Evolutionary conservation across 2,113 vertebrate genomes (phyloP), one percentile per base, ranked within the genome.

Genomic region (Cichladusa arquata): DNA sequence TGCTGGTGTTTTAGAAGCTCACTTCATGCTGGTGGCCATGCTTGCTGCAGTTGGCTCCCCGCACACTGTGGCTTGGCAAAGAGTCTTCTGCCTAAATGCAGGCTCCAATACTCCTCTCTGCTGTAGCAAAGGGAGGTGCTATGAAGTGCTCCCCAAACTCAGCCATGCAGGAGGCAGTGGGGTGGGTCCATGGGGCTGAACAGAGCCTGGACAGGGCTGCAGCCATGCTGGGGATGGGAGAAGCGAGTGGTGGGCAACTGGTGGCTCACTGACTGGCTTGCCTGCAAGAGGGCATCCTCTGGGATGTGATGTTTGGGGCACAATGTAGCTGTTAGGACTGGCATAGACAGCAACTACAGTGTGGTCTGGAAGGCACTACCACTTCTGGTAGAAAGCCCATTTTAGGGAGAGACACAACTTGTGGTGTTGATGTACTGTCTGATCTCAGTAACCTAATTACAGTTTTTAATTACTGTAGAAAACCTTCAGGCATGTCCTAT

Each of bases 21-120:
- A 2, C 50, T 66, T 90, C 24, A 6, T 1, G 8, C 38, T 16
- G 20, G 7, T 58, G 60, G 24, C 70, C 6, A 0, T 14, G 18
- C 61, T 70, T 0, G 0, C 6, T 38, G 26, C 51, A 58, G n/a
- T 12, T 67, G 78, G 26, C 19, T 80, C 31, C 45, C 40, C 5
- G 1, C 2, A 0, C 10, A 5, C 29, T 1, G 0, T 8, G 19
- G 28, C 57, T 76, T 51, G 65, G 44, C 57, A 44, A 3, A 1
- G 8, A 44, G n/a, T 9, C 19, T 69, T 53, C 78, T 70, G 23
- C 65, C 16, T 24, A 33, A 62, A 45, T 5, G 15, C 28, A 44
- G 29, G 34, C 44, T 54, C 51, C 70, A 36, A 1, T 5, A 1
- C n/a, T 53, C 25, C 48, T 50, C 36, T 15, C 28, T 78, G 42